phyloP scores from a whole-genome alignment of 2,113 vertebrate genomes.

The Manacus vitellinus region DNA sequence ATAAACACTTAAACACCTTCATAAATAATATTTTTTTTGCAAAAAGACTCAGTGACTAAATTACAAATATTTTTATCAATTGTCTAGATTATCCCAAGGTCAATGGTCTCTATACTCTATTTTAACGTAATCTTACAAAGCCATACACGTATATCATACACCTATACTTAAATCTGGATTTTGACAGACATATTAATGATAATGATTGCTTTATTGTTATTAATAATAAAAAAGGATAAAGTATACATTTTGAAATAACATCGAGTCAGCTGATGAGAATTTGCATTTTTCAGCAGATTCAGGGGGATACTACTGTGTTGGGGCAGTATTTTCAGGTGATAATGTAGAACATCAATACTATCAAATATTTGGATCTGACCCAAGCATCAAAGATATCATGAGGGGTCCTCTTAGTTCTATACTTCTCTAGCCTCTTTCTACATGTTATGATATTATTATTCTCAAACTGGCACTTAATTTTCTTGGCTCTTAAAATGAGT shows the following conservation, averaged over 20 bases:
- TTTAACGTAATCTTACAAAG: neutral
- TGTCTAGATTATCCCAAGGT: neutral
- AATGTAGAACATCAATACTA: neutral
- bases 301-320: neutral
- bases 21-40: neutral
- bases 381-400: neutral
- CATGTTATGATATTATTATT: conserved; percentile 42
- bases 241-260: neutral
- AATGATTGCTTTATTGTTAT: neutral
- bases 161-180: neutral
- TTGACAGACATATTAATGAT: neutral
- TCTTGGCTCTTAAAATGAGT: conserved; percentile 74
- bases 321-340: conserved; percentile 2
- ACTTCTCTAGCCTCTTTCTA: neutral
- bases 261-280: neutral
- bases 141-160: neutral
- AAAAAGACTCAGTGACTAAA: neutral
- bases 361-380: neutral
- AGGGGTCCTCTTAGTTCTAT: neutral
- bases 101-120: neutral
- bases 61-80: neutral
- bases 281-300: neutral
- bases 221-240: neutral
- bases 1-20: neutral
- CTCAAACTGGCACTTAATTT: conserved; percentile 71